Base-by-base conservation (phyloP, 2,113 vertebrate species). In the Cromileptes altivelis region DNA sequence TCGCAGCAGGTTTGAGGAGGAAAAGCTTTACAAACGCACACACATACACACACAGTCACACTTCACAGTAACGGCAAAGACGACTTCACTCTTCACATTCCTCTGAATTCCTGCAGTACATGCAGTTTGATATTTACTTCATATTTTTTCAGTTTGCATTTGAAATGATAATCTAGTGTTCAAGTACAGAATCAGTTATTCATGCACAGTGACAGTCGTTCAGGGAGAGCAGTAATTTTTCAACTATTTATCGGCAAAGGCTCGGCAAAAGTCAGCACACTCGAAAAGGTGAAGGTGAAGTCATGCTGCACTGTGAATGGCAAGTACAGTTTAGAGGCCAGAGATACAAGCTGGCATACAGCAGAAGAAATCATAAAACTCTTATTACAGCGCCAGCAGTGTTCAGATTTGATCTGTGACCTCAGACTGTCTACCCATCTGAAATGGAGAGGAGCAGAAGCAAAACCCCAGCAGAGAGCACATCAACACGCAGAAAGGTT, bases 331-430 rank as follows among this genome's bases (percentile, higher is more conserved):
- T 84, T 69, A 1, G 4, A 64, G 61, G 47, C 15, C 72, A 60
- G 61, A 62, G 33, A 68, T 72, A 67, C 61, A 57, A 79, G 37
- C 73, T 63, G 81, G 60, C 61, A 57, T 18, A 30, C 25, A 57
- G 74, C 50, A 80, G 70, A 87, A 75, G 37, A 80, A 83, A 84
- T 88, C 80, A 72, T 42, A 70, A 85, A 70, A 83, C 61, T 42
- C 64, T 60, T 80, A 82, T 84, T 85, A 70, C 68, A 56, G 52
- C 58, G 56, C 25, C 65, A 62, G 77, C 76, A 53, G 65, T 73
- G 49, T 63, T 81, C 47, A 75, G 27, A 81, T 85, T 53, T 88
- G 73, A 88, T 87, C 76, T 77, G 75, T 90, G 65, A 84, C 85
- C 88, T 86, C 68, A 67, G 68, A 72, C 70, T 65, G 71, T 74